These are phyloP conservation scores for Orycteropus afer DNA, from an alignment of 2,113 vertebrate species.

Conservation along the genomic window DNA sequence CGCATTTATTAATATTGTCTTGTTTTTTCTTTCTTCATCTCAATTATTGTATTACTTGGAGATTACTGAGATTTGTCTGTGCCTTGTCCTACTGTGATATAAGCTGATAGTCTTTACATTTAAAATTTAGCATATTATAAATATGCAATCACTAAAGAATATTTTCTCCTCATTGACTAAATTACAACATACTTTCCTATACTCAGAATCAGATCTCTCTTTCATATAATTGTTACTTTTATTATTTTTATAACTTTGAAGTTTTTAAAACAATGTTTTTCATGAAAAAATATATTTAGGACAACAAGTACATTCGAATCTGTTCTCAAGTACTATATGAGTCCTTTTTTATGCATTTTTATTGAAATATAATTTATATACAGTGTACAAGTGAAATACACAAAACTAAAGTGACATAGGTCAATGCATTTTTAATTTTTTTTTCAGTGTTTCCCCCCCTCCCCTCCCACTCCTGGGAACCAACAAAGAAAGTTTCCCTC, in stretches of 20 bases:
- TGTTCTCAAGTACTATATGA: background rate
- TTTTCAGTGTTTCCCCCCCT: too few relatives aligned
- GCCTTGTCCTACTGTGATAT: background rate
- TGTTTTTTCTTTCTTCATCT: constrained; percentile 54
- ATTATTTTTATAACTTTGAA: background rate
- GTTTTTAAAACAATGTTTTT: background rate
- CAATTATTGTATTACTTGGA: constrained; percentile 7
- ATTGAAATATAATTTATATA: too few relatives aligned
- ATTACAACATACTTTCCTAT: background rate
- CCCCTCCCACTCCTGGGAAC: too few relatives aligned
- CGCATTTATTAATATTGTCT: background rate
- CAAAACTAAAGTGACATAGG: too few relatives aligned
- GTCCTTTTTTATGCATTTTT: too few relatives aligned
- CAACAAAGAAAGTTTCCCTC: too few relatives aligned
- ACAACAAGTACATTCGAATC: background rate
- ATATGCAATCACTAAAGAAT: background rate
- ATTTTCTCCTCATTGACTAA: background rate
- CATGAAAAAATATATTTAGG: background rate
- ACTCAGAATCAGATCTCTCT: background rate
- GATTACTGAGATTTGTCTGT: background rate
- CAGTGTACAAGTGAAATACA: too few relatives aligned
- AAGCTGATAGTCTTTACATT: background rate
- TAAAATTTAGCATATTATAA: background rate
- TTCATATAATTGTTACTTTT: background rate
- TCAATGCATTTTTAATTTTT: too few relatives aligned